Percentiles rank a stretch among this genome's conserved stretches.
Evolutionary conservation across 2,113 vertebrate genomes (phyloP).

Genomic region (Sinocyclocheilus maitianheensis): DNA sequence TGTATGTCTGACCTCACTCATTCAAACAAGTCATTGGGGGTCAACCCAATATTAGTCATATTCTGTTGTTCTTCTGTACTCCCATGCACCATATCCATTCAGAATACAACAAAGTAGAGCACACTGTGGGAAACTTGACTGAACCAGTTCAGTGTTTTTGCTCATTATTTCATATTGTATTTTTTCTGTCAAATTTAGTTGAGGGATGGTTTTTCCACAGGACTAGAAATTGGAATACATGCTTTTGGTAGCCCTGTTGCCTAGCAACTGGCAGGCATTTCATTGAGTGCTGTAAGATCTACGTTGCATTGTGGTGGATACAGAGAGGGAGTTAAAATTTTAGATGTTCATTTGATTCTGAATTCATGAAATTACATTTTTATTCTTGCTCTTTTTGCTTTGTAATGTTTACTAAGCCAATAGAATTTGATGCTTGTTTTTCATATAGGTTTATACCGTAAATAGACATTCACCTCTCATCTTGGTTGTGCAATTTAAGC

Average conservation of each 20-base stretch:
- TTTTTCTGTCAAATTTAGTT: constrained; percentile 1
- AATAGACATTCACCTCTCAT: not conserved
- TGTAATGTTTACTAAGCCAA: not conserved
- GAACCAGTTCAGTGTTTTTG: not conserved
- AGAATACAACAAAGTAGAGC: not conserved
- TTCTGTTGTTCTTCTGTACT: not conserved
- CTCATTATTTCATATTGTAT: not conserved
- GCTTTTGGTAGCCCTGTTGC: constrained; percentile 57
- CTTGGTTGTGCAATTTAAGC: not conserved
- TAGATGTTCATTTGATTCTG: not conserved
- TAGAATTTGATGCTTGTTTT: not conserved
- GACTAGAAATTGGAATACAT: constrained; percentile 33
- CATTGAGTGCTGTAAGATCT: constrained; percentile 36
- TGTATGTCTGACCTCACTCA: constrained; percentile 21
- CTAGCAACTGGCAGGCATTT: constrained; percentile 56
- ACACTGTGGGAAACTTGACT: not conserved
- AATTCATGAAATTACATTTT: not conserved
- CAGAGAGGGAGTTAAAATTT: not conserved
- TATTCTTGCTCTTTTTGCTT: constrained; percentile 1
- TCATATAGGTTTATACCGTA: not conserved
- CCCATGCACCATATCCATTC: not conserved
- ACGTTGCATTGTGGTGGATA: not conserved
- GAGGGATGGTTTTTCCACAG: constrained; percentile 29
- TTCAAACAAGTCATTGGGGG: constrained; percentile 1
- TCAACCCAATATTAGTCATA: not conserved